These are phyloP conservation scores for Drosophila pruinosa DNA, from an alignment of 1,140 invertebrate genomes.

Conservation along the genomic window DNA sequence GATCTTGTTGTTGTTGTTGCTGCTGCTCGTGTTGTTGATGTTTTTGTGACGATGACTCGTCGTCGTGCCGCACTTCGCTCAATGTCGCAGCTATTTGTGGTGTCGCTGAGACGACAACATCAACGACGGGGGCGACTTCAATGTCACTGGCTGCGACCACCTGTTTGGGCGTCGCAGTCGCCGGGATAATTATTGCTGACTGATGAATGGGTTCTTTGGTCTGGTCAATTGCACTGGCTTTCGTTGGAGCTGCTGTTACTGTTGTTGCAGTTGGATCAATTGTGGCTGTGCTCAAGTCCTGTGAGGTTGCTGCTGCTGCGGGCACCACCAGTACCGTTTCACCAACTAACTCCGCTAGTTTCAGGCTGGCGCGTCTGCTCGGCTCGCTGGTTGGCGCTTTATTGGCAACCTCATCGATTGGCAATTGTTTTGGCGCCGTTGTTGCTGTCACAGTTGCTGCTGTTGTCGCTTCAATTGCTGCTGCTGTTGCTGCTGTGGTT, in stretches of 20 bases:
- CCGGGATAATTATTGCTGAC: constrained; percentile 27
- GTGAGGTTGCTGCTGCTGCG: constrained; percentile 18
- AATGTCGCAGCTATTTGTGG: constrained; percentile 76
- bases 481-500: constrained; percentile 11
- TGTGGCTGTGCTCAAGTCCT: background rate
- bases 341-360: constrained; percentile 65
- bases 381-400: constrained; percentile 51
- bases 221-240: constrained; percentile 42
- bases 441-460: constrained; percentile 7
- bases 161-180: constrained; percentile 36
- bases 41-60: constrained; percentile 56
- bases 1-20: constrained; percentile 23
- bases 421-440: constrained; percentile 32
- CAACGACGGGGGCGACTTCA: constrained; percentile 47
- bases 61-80: constrained; percentile 54
- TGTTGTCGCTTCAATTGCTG: constrained; percentile 15
- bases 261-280: constrained; percentile 5
- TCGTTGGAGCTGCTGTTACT: constrained; percentile 9
- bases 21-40: constrained; percentile 16
- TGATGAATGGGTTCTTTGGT: constrained; percentile 75
- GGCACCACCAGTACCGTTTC: constrained; percentile 64
- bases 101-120: constrained; percentile 28
- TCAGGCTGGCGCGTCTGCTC: constrained; percentile 60
- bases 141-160: constrained; percentile 66
- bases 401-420: constrained; percentile 59